Base-by-base conservation (phyloP, 92 coral and sea anemone species). In the Pocillopora meandrina region DNA sequence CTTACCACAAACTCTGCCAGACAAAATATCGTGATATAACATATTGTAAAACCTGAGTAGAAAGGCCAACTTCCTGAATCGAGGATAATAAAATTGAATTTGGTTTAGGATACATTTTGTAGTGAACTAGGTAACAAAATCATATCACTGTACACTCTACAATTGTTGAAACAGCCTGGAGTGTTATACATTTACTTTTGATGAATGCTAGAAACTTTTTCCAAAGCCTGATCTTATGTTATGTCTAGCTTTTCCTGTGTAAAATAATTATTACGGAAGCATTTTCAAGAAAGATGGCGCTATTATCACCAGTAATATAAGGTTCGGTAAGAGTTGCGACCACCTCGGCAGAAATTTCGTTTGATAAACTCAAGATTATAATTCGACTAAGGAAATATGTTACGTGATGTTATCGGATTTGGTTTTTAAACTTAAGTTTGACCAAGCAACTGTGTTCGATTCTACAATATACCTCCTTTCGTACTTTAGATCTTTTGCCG, bases 381-480 rank as follows among this genome's bases (percentile, higher is more conserved):
- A 7, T 3, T 42, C 0, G 52, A 42, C 52, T 42, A 42, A 42
- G 52, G 52, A 42, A 42, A 42, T 42, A 42, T 7, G 52, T 7
- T 42, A 42, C 8, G 52, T 42, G 52, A 2, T 3, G 52, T 42
- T 42, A 3, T 42, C 5, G 52, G 52, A 42, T 42, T 42, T 42
- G 7, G 0, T 42, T 42, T 7, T 42, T 42, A 42, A 42, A 42
- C 52, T 42, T 42, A 3, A 42, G 52, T 42, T 42, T 42, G 52
- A 42, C 52, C 52, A 42, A 36, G 42, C 33, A 15, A 70, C 33
- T 42, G 42, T 34, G 33, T 16, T 12, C 20, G 8, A 12, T 67
- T 26, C 17, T 67, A 11, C 42, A 67, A 11, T 36, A 20, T 81
- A 81, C 85, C 85, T 81, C 61, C 21, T 59, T 61, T 5, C n/a